phyloP scores from a whole-genome alignment of 2,797 vertebrate genomes.

The Hemitrygon akajei region DNA sequence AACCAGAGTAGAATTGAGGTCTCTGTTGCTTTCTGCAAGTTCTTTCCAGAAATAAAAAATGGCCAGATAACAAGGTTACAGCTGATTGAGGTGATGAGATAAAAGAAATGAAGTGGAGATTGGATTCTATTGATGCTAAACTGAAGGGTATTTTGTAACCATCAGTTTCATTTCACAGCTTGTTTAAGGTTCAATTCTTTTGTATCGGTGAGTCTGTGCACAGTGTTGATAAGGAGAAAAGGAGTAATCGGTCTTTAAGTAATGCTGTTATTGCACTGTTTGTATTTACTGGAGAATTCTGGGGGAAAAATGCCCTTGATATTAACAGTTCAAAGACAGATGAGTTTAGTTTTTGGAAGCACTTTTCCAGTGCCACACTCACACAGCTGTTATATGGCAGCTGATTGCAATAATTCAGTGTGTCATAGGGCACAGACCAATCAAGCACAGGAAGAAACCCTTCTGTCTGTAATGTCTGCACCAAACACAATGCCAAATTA shows the following conservation, averaged over 20 bases:
- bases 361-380: neutral
- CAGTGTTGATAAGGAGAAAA: neutral
- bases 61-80: neutral
- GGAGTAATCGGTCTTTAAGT: neutral
- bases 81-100: slow-evolving; percentile 9
- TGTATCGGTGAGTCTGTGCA: neutral
- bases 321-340: neutral
- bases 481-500: too few relatives aligned
- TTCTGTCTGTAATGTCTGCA: too few relatives aligned
- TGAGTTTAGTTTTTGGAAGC: neutral
- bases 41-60: neutral
- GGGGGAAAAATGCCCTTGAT: neutral
- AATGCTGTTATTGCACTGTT: neutral
- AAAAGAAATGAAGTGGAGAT: slow-evolving; percentile 18
- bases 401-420: neutral
- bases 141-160: slow-evolving; percentile 7
- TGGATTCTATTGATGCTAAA: neutral
- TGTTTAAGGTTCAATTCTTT: neutral
- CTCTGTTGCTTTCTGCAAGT: neutral
- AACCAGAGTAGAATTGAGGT: neutral
- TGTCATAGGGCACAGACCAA: too few relatives aligned
- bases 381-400: neutral
- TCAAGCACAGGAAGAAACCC: too few relatives aligned
- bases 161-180: neutral
- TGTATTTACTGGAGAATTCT: neutral